Evolutionary conservation across 2,797 vertebrate species (phyloP), one percentile per base, ranked within the genome.

Genomic region (Chaunax sp.): DNA sequence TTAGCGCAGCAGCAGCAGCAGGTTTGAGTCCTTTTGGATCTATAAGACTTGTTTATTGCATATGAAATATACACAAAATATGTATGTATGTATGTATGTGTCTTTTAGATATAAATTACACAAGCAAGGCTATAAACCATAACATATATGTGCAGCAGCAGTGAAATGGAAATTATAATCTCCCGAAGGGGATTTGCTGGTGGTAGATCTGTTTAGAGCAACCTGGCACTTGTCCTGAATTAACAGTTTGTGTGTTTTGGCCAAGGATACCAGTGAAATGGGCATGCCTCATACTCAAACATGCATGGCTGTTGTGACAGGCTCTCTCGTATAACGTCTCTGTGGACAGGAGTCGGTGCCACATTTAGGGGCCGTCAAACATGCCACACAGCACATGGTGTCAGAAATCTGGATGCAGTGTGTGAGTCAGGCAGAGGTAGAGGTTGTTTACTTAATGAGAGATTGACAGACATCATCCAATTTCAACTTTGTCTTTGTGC

Each of bases 191-290:
- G 60, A 69, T 73, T 66, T 28, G 41, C 62, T 72, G 65, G 52
- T 56, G 76, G 73, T 78, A 77, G 71, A 80, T 84, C 57, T 68
- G 66, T 71, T 78, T 78, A 75, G 49, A 69, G 77, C 72, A 62
- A 52, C 54, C 62, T 72, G 71, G 78, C 77, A 72, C 77, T 53
- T 78, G 67, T 54, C 65, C 52, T 65, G 70, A 59, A 79, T 80
- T 81, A 74, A 83, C 77, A 84, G 83, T 85, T 78, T 87, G 84
- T 84, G 6, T 84, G 77, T 71, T 81, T 87, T 89, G 86, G 81
- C 82, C 60, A 26, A 28, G 22, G 58, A 72, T 78, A 72, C 50
- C 57, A 56, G 69, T 63, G 63, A 81, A 88, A 75, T 49, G 51
- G 78, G 61, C 70, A 67, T 62, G 69, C 65, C 45, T 84, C 77